A percentile compares a stretch with the other conserved stretches of the same genome.
These are phyloP conservation scores for Notolabrus celidotus DNA, from an alignment of 2,797 vertebrate genomes.

Conservation along the genomic window DNA sequence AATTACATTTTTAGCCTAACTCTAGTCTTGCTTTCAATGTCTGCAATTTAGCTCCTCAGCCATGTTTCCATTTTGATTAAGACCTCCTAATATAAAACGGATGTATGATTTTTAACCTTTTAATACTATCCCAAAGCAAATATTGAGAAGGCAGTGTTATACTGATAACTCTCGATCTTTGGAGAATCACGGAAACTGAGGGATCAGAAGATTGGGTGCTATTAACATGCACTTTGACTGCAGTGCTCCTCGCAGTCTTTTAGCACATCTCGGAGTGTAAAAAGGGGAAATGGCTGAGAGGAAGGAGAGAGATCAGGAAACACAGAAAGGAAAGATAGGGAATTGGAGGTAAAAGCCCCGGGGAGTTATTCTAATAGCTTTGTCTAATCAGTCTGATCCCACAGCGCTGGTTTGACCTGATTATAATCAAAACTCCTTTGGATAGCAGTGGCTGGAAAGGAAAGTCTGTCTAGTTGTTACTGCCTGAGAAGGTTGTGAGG, in stretches of 20 bases:
- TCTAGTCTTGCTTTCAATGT: too few relatives aligned
- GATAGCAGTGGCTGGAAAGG: slow-evolving; percentile 39
- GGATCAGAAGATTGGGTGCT: slow-evolving; percentile 24
- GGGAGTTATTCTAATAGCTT: slow-evolving; percentile 68
- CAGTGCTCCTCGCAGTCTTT: slow-evolving; percentile 42
- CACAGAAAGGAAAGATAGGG: slow-evolving; percentile 36
- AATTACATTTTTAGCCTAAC: too few relatives aligned
- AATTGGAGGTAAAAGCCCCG: slow-evolving; percentile 51
- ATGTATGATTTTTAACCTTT: neutral
- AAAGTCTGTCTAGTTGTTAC: slow-evolving; percentile 17
- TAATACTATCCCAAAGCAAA: slow-evolving; percentile 6
- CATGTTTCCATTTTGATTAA: neutral
- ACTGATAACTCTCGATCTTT: slow-evolving; percentile 37
- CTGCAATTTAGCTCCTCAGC: neutral
- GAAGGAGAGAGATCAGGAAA: slow-evolving; percentile 28
- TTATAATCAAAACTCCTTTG: slow-evolving; percentile 68
- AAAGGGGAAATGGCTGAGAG: slow-evolving; percentile 38
- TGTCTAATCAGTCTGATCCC: slow-evolving; percentile 74
- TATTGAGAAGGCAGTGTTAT: slow-evolving; percentile 26
- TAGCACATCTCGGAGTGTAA: slow-evolving; percentile 43
- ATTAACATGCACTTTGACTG: slow-evolving; percentile 25
- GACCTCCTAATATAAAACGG: neutral
- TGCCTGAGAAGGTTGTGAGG: slow-evolving; percentile 26
- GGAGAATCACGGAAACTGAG: slow-evolving; percentile 9
- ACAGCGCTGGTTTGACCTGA: slow-evolving; percentile 71